A percentile compares a stretch with the other conserved stretches of the same genome.
phyloP scores from a whole-genome alignment of 2,888 invertebrate genomes.

The Phanerotoma sp. region DNA sequence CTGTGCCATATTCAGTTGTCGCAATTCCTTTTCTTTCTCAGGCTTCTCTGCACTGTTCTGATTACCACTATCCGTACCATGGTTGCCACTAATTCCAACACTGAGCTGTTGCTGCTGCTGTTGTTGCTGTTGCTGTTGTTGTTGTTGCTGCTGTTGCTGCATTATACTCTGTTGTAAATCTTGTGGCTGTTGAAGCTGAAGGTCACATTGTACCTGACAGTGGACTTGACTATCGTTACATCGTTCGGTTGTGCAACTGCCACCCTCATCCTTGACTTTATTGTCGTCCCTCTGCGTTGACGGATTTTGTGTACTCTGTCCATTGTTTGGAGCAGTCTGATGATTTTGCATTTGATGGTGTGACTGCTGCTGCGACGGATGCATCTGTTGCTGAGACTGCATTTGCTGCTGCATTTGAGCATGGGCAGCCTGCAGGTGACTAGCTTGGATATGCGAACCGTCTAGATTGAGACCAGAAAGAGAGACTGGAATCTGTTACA shows the following conservation, averaged over 20 bases:
- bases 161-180: slow-evolving; percentile 54
- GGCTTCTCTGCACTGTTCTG: slow-evolving; percentile 47
- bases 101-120: slow-evolving; percentile 42
- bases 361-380: slow-evolving; percentile 50
- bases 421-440: slow-evolving; percentile 51
- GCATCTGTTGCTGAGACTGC: slow-evolving; percentile 54
- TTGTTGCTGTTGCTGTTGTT: slow-evolving; percentile 60
- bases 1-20: slow-evolving; percentile 55
- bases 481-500: slow-evolving; percentile 53
- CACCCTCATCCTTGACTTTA: slow-evolving; percentile 57
- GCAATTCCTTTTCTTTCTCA: slow-evolving; percentile 52
- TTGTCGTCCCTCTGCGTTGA: slow-evolving; percentile 54
- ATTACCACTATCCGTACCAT: slow-evolving; percentile 41
- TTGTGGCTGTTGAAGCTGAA: slow-evolving; percentile 56
- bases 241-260: slow-evolving; percentile 52
- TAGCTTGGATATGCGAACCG: slow-evolving; percentile 52
- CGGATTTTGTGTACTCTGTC: slow-evolving; percentile 50
- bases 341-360: slow-evolving; percentile 56
- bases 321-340: slow-evolving; percentile 57
- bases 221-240: slow-evolving; percentile 56
- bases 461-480: slow-evolving; percentile 54
- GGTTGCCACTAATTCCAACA: slow-evolving; percentile 46
- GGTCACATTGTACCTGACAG: slow-evolving; percentile 56
- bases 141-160: slow-evolving; percentile 63
- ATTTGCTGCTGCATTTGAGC: slow-evolving; percentile 48